phyloP scores from a whole-genome alignment of 1,140 invertebrate species.

The Lerema accius region DNA sequence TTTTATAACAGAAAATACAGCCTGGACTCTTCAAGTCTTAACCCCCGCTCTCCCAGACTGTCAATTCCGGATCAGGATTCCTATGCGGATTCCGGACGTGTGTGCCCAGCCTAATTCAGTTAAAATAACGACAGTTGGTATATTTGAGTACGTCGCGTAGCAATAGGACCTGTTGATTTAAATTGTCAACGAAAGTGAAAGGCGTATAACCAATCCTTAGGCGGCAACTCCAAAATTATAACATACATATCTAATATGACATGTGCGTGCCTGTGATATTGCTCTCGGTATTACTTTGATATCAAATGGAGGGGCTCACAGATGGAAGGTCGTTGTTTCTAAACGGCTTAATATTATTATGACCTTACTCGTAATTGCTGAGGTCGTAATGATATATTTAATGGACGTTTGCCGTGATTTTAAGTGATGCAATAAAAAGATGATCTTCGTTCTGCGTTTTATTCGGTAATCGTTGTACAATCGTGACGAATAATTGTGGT shows the following conservation, averaged over 20 bases:
- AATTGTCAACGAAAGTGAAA: constrained; percentile 55
- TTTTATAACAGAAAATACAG: too few relatives aligned
- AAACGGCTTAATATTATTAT: constrained; percentile 51
- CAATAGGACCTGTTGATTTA: constrained; percentile 46
- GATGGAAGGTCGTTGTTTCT: constrained; percentile 40
- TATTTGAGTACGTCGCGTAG: constrained; percentile 46
- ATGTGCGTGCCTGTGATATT: constrained; percentile 4
- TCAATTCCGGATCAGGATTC: too few relatives aligned
- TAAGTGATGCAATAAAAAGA: constrained; percentile 20
- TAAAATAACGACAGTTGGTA: constrained; percentile 35
- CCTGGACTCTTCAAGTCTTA: too few relatives aligned
- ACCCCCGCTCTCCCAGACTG: too few relatives aligned
- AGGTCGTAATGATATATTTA: constrained; percentile 48
- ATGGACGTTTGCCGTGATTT: constrained; percentile 42
- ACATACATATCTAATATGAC: constrained; percentile 16
- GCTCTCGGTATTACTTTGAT: constrained; percentile 3
- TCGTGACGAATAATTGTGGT: not conserved
- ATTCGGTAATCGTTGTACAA: not conserved
- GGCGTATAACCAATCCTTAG: constrained; percentile 34
- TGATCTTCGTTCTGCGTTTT: constrained; percentile 1
- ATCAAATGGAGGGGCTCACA: constrained; percentile 12
- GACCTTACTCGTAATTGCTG: constrained; percentile 54
- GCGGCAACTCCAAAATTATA: constrained; percentile 24
- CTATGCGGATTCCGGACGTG: too few relatives aligned
- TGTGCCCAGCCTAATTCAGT: too few relatives aligned